Base-by-base conservation (phyloP, 2,888 invertebrate genomes). In the Phlogophora meticulosa region DNA sequence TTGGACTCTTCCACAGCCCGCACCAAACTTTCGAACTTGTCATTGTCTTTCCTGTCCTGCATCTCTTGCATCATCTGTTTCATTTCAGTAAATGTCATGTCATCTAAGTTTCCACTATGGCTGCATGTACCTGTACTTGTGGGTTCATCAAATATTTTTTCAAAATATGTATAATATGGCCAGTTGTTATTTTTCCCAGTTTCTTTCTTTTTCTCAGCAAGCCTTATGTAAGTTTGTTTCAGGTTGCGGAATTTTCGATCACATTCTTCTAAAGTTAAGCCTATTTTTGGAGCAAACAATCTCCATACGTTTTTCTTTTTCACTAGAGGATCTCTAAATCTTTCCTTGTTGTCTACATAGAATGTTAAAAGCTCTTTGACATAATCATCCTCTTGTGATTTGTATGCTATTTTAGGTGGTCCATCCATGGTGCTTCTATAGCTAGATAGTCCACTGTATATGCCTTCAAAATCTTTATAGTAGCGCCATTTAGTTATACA, bases 241-340 rank as follows among this genome's bases (percentile, higher is more conserved):
- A 95, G 79, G 71, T 95, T 95, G 13, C 95, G 87, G 65, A 94
- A 95, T 65, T 94, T 94, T 53, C 92, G 90, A 69, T 94, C 93
- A 73, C 95, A 95, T 64, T 93, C 94, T 65, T 93, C 94, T 5
- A 92, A 78, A 2, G 92, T 86, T 51, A 94, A 72, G 0, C 92
- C 91, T 36, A 94, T 79, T 76, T 87, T 90, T 0, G 88, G 84
- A 7, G 88, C 88, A 7, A 95, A 87, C 22, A 84, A 76, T 78
- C 85, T 89, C 95, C 95, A 95, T 9, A 94, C 76, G 45, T 80
- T 83, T 76, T 91, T 94, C 74, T 94, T 94, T 76, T 92, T 95
- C 1, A 89, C 85, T 4, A 92, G 76, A 17, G 93, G 92, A 74
- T 94, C 90, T 71, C 74, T 87, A 68, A 95, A 95, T 74, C 90